Conservation (phyloP, 2,888 invertebrate genomes). For the Pandemis corylana region DNA sequence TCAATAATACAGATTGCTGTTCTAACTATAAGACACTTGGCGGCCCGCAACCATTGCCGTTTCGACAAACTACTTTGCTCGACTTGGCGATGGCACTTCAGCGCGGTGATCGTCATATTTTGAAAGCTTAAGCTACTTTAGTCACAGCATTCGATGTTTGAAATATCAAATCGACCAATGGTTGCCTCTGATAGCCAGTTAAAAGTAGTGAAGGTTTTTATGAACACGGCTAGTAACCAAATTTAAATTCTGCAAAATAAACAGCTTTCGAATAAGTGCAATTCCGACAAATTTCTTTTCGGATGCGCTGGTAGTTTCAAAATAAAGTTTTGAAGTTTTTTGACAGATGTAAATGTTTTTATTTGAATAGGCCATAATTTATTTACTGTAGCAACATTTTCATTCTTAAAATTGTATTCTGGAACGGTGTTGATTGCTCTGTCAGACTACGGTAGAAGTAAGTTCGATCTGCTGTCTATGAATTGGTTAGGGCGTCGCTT, state of each 20-base stretch:
- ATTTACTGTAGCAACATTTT: no score
- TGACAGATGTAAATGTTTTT: no score
- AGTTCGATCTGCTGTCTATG: constrained; percentile 12
- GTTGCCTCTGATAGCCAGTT: not conserved
- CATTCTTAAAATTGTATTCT: not conserved
- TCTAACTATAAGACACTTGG: constrained; percentile 28
- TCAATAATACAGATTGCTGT: constrained; percentile 33
- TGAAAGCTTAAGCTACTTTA: no score
- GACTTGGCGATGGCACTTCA: no score
- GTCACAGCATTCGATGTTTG: no score
- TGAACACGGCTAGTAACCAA: not conserved
- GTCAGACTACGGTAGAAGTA: not conserved
- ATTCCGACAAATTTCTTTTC: no score
- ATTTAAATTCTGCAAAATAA: no score
- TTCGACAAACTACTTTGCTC: not conserved
- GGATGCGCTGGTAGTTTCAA: no score
- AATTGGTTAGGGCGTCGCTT: constrained; percentile 1
- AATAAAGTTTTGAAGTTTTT: no score
- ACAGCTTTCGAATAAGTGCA: no score
- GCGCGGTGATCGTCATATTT: no score
- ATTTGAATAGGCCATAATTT: no score
- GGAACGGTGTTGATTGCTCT: not conserved
- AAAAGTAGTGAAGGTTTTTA: not conserved
- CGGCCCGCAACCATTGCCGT: constrained; percentile 4
- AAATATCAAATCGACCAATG: not conserved